A percentile compares a stretch with the other conserved stretches of the same genome.
Conservation (phyloP, 2,797 vertebrate genomes). For the Pangasius sanitwongsei region DNA sequence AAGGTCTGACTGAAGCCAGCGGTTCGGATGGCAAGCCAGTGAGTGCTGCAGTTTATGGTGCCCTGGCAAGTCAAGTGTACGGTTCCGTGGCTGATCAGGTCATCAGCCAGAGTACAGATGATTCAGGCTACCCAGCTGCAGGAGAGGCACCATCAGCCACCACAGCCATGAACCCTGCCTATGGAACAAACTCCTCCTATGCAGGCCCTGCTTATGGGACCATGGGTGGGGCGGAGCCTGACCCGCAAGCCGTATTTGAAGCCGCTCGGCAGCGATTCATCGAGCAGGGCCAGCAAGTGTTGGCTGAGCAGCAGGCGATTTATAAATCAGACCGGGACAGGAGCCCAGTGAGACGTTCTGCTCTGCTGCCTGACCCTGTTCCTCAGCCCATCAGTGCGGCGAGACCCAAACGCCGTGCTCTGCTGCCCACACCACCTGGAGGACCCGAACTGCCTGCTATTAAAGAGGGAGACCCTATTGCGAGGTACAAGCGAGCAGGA, state of each 20-base stretch:
- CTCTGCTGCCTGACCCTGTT: constrained; percentile 82
- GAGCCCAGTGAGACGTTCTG: constrained; percentile 77
- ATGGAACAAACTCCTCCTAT: constrained; percentile 53
- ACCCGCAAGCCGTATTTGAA: constrained; percentile 75
- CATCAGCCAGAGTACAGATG: constrained; percentile 44
- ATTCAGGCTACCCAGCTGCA: constrained; percentile 45
- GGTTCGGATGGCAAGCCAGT: constrained; percentile 72
- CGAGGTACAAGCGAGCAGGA: constrained; percentile 65
- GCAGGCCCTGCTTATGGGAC: constrained; percentile 55
- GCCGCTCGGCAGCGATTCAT: constrained; percentile 82
- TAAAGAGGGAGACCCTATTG: constrained; percentile 76
- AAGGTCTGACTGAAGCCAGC: constrained; percentile 75
- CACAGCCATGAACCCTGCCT: constrained; percentile 48
- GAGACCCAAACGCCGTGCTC: constrained; percentile 73
- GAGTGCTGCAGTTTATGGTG: constrained; percentile 72
- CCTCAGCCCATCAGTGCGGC: constrained; percentile 73
- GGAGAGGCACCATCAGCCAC: constrained; percentile 38
- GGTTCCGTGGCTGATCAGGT: constrained; percentile 77
- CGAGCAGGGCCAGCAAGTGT: constrained; percentile 80
- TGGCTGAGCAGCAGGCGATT: constrained; percentile 79
- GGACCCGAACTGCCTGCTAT: constrained; percentile 69
- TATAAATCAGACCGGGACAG: constrained; percentile 76
- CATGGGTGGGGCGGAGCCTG: constrained; percentile 52
- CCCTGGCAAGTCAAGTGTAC: constrained; percentile 81
- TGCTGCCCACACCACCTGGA: constrained; percentile 79